Evolutionary conservation across 2,113 vertebrate species (phyloP).

Genomic region (Lagopus leucura): DNA sequence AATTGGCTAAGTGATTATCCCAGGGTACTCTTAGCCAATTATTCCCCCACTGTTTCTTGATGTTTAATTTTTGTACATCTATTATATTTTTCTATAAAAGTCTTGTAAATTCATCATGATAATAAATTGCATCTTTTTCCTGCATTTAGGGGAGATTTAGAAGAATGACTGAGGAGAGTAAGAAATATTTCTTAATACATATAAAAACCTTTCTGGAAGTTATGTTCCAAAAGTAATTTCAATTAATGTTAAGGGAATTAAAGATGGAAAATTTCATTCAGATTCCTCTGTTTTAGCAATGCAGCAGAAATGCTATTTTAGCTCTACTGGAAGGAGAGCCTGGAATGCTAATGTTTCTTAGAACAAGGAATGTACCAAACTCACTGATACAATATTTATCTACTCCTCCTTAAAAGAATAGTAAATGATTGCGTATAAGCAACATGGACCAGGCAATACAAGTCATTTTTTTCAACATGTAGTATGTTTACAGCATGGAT

Average conservation of each 20-base stretch:
- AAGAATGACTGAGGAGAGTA: neutral
- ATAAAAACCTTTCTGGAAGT: neutral
- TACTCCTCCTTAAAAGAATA: neutral
- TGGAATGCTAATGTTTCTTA: neutral
- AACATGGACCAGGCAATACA: neutral
- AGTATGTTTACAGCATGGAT: neutral
- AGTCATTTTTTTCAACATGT: neutral
- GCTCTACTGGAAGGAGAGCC: neutral
- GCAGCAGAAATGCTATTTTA: neutral
- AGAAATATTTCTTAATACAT: neutral
- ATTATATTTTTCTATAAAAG: conserved; percentile 55
- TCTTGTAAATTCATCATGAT: neutral
- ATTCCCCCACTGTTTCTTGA: conserved; percentile 19
- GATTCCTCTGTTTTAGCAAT: neutral
- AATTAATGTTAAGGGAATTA: neutral
- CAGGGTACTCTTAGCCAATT: conserved; percentile 16
- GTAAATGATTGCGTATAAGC: neutral
- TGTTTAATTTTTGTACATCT: conserved; percentile 1
- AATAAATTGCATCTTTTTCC: conserved; percentile 15
- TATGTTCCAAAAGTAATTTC: neutral
- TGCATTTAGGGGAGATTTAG: neutral
- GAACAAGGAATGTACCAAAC: neutral
- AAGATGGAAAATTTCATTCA: neutral
- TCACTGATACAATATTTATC: neutral
- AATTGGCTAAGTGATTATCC: neutral